Conservation (phyloP, 2,797 vertebrate genomes). For the Microhierax caerulescens region DNA sequence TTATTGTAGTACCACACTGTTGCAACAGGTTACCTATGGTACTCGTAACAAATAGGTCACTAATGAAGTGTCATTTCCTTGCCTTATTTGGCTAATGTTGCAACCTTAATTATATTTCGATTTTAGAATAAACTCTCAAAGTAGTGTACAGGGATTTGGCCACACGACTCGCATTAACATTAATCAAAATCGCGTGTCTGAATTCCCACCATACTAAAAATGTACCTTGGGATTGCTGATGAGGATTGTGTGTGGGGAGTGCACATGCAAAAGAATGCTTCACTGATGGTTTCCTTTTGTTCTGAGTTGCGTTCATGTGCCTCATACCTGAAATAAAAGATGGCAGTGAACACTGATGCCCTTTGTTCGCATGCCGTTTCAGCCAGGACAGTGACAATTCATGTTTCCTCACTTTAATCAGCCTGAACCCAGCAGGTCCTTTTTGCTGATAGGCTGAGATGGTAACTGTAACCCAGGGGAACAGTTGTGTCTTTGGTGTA, state of each 20-base stretch:
- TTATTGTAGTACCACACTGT: background rate
- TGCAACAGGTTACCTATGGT: slow-evolving; percentile 6
- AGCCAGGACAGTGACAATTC: background rate
- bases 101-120: slow-evolving; percentile 49
- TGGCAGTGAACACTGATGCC: background rate
- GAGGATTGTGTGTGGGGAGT: background rate
- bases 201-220: slow-evolving; percentile 16
- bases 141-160: slow-evolving; percentile 49
- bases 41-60: background rate
- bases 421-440: background rate
- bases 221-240: background rate
- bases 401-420: background rate
- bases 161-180: slow-evolving; percentile 55
- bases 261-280: background rate
- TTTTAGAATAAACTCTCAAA: slow-evolving; percentile 53
- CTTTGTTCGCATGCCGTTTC: background rate
- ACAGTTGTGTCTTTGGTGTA: background rate
- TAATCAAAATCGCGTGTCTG: slow-evolving; percentile 53
- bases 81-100: slow-evolving; percentile 46
- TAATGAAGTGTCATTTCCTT: slow-evolving; percentile 65
- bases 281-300: background rate
- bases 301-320: accelerated
- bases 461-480: background rate
- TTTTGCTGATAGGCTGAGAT: background rate
- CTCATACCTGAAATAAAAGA: slow-evolving; percentile 22